These are phyloP conservation scores for Netelia melanura DNA, from an alignment of 2,888 invertebrate genomes.

Conservation along the genomic window DNA sequence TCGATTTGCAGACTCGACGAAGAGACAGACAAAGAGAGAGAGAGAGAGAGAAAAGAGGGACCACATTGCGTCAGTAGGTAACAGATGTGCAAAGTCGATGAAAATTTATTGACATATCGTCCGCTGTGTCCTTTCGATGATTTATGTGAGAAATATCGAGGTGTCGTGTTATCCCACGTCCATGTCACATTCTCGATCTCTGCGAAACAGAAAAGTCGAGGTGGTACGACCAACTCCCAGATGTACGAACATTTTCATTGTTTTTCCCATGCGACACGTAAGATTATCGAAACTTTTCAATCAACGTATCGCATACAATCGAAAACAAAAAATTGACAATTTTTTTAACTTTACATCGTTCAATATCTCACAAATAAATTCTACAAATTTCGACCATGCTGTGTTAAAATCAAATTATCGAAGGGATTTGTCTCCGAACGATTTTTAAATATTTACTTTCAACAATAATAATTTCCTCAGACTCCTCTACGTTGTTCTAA, in stretches of 20 bases:
- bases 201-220: neutral
- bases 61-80: conserved; percentile 32
- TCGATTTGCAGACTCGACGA: conserved; percentile 13
- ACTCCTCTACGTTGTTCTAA: no score
- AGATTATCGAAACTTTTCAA: neutral
- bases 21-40: neutral
- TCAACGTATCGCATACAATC: neutral
- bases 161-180: neutral
- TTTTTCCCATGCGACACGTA: neutral
- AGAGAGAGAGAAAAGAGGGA: conserved; percentile 16
- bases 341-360: no score
- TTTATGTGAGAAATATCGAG: conserved; percentile 47
- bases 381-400: no score
- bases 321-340: no score
- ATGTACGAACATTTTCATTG: conserved; percentile 30
- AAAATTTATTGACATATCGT: conserved; percentile 44
- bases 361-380: no score
- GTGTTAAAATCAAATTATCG: no score
- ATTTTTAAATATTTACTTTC: no score
- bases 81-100: conserved; percentile 45
- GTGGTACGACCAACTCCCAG: neutral
- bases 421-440: no score
- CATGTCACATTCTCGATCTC: conserved; percentile 6
- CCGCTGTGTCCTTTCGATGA: conserved; percentile 32
- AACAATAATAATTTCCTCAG: no score